A percentile compares a stretch with the other conserved stretches of the same genome.
phyloP scores from a whole-genome alignment of 2,888 invertebrate genomes.

The Mystacides longicornis region DNA sequence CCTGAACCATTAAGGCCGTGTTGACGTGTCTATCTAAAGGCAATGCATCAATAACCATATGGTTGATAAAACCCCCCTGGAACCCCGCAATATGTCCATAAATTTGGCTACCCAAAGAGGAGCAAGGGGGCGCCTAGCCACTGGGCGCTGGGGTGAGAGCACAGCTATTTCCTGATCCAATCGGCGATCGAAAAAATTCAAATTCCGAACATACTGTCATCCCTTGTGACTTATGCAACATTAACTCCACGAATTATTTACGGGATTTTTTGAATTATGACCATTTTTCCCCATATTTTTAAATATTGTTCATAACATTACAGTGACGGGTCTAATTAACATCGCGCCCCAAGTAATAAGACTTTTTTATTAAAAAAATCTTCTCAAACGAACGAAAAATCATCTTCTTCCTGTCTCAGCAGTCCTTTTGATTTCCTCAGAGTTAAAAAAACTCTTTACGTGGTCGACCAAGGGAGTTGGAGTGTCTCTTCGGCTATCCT shows the following conservation, averaged over 20 bases:
- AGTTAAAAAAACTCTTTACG: too few relatives aligned
- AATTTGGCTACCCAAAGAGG: not conserved
- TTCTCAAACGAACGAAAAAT: too few relatives aligned
- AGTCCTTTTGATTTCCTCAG: too few relatives aligned
- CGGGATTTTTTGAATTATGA: conserved; percentile 5
- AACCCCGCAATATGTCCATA: conserved; percentile 3
- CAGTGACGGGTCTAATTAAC: too few relatives aligned
- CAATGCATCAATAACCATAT: conserved; percentile 25
- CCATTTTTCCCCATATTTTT: conserved; percentile 1
- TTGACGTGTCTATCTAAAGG: conserved; percentile 12
- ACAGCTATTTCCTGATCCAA: conserved; percentile 20
- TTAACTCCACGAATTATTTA: conserved; percentile 17
- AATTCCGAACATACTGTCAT: conserved; percentile 22
- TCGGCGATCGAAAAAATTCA: conserved; percentile 25
- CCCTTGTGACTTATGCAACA: conserved; percentile 24
- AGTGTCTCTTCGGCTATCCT: too few relatives aligned
- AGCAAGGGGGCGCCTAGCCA: not conserved
- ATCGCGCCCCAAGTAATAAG: too few relatives aligned
- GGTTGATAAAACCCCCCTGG: conserved; percentile 20
- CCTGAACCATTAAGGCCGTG: not conserved
- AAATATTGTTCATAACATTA: not conserved
- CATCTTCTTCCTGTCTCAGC: too few relatives aligned
- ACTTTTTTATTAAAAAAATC: too few relatives aligned
- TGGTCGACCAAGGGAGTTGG: too few relatives aligned
- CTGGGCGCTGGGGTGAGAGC: not conserved